Evolutionary conservation across 2,888 invertebrate species (phyloP), one percentile per base, ranked within the genome.

Genomic region (Leptodirus hochenwartii): DNA sequence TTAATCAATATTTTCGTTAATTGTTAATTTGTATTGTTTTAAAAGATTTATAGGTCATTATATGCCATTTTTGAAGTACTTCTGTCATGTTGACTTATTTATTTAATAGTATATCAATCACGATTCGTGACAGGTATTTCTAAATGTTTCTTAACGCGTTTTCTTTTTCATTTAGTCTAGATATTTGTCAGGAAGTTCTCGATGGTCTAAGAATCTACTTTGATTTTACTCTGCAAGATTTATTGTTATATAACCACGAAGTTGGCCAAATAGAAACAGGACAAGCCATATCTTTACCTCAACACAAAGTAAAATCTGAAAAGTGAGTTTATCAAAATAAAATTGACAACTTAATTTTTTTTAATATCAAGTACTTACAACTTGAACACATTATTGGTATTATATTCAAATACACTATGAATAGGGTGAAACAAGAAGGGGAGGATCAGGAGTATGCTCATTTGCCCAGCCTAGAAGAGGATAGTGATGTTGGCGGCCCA

Each of bases 121-220:
- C n/a, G n/a, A n/a, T n/a, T n/a, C n/a, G n/a, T n/a, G n/a, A n/a
- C n/a, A n/a, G n/a, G n/a, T n/a, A n/a, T n/a, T n/a, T n/a, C n/a
- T n/a, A n/a, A n/a, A n/a, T n/a, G n/a, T n/a, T n/a, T n/a, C n/a
- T n/a, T n/a, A n/a, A n/a, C n/a, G n/a, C n/a, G n/a, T 27, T 16
- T 27, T 17, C 12, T 34, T 37, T 39, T 37, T 38, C 31, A 50
- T 47, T 2, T 50, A 82, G 82, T 40, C 61, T 88, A 37, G 76
- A 78, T 42, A 56, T 91, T 36, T 76, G 85, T 17, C 74, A 84
- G 44, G 90, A 91, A 57, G 75, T 88, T 22, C 77, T 84, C 3
- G 90, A 91, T 54, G 90, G 91, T 0, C 52, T 91, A 23, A 64
- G 91, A 29, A 72, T 90, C 32, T 85, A 85, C 51, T 90, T 93